These are phyloP conservation scores for Thalpophila matura DNA, from an alignment of 2,888 invertebrate genomes.

Conservation along the genomic window DNA sequence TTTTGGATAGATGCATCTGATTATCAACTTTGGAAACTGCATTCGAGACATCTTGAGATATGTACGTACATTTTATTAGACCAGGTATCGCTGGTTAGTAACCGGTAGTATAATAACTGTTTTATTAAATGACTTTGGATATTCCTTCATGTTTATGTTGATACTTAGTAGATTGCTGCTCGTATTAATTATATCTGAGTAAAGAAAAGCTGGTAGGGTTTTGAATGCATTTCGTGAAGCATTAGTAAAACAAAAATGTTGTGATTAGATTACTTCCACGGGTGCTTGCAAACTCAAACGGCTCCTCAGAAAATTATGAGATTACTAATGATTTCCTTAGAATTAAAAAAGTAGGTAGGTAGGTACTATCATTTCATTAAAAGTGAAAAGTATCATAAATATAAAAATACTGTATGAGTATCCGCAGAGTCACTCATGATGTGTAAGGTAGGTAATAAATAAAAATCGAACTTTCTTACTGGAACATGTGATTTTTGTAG, in stretches of 20 bases:
- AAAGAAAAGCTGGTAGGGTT: background rate
- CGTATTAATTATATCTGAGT: conserved; percentile 1
- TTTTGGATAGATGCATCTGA: conserved; percentile 70
- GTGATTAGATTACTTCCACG: conserved; percentile 7
- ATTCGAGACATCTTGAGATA: conserved; percentile 66
- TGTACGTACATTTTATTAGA: conserved; percentile 69
- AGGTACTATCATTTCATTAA: background rate
- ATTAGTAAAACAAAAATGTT: conserved; percentile 27
- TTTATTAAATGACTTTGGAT: conserved; percentile 30
- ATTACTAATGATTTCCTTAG: background rate
- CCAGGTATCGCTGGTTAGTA: conserved; percentile 26
- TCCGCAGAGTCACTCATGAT: no score
- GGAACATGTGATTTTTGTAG: conserved; percentile 15
- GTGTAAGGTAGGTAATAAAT: no score
- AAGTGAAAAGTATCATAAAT: background rate
- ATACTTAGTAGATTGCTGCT: conserved; percentile 1
- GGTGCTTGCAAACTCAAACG: background rate
- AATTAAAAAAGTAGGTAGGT: no score
- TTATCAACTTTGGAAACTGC: conserved; percentile 62
- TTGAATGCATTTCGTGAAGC: conserved; percentile 14
- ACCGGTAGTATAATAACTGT: conserved; percentile 49
- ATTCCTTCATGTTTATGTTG: conserved; percentile 22
- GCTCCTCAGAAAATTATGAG: background rate
- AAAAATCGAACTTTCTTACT: background rate
- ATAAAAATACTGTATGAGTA: no score